Percentiles rank a stretch among this genome's conserved stretches.
These are phyloP conservation scores for Endomychus coccineus DNA, from an alignment of 2,888 invertebrate species.

Conservation along the genomic window DNA sequence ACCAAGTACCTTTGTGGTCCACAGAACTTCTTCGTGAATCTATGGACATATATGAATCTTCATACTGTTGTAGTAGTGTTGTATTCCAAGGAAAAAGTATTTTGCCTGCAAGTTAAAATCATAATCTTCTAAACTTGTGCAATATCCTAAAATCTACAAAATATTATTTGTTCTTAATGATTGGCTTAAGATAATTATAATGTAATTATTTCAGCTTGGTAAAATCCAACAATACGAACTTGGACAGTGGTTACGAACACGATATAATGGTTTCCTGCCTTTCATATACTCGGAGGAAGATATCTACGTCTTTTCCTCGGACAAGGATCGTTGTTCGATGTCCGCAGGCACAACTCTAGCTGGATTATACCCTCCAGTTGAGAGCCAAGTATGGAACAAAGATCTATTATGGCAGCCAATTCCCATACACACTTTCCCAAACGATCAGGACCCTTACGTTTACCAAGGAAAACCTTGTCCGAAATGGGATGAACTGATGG, in stretches of 20 bases:
- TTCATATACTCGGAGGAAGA: not conserved
- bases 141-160: no score
- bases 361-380: constrained; percentile 3
- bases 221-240: constrained; percentile 2
- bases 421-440: constrained; percentile 8
- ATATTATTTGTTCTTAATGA: no score
- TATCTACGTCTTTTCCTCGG: constrained; percentile 5
- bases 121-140: no score
- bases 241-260: constrained; percentile 1
- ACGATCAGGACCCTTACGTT: not conserved
- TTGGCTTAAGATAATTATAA: no score
- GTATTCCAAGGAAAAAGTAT: no score
- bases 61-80: no score
- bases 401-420: constrained; percentile 7
- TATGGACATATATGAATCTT: no score
- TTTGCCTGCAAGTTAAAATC: no score
- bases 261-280: constrained; percentile 5
- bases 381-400: constrained; percentile 3
- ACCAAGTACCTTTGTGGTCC: no score
- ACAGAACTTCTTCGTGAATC: no score
- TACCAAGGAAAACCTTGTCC: not conserved
- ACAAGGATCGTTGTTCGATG: constrained; percentile 7
- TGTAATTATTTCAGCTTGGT: no score
- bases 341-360: constrained; percentile 3
- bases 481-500: not conserved